Percentiles rank a stretch among this genome's conserved stretches.
Conservation (phyloP, 2,797 vertebrate genomes). For the Lutra lutra region DNA sequence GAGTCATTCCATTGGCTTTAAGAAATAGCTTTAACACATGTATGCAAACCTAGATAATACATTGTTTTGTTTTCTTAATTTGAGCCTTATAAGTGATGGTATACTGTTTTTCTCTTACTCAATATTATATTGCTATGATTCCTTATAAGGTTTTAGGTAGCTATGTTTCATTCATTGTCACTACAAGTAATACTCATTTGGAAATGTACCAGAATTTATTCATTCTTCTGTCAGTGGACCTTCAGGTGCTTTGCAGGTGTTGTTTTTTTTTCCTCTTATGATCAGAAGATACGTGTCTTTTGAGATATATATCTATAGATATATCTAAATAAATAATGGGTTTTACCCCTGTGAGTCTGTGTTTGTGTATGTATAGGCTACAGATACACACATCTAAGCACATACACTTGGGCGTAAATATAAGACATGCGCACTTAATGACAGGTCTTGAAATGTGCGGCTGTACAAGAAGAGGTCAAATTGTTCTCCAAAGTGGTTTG, state of each 20-base stretch:
- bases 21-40: not conserved
- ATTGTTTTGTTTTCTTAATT: constrained; percentile 42
- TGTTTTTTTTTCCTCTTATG: not conserved
- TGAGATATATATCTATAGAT: not conserved
- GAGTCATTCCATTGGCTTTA: not conserved
- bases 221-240: not conserved
- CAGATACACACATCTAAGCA: not conserved
- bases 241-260: not conserved
- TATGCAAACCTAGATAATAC: not conserved
- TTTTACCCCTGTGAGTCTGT: not conserved
- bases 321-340: not conserved
- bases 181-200: constrained; percentile 51
- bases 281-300: constrained; percentile 26
- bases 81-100: not conserved
- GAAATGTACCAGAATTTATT: not conserved
- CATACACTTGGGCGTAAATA: not conserved
- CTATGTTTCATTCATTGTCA: not conserved
- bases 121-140: not conserved
- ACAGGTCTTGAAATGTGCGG: not conserved
- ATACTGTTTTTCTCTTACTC: not conserved
- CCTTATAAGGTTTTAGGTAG: not conserved
- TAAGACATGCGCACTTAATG: not conserved
- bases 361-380: not conserved
- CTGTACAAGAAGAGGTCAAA: not conserved
- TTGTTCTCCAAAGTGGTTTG: constrained; percentile 7